Evolutionary conservation across 2,113 vertebrate genomes (phyloP), one percentile per base, ranked within the genome.

Genomic region (Atherinomorus stipes): DNA sequence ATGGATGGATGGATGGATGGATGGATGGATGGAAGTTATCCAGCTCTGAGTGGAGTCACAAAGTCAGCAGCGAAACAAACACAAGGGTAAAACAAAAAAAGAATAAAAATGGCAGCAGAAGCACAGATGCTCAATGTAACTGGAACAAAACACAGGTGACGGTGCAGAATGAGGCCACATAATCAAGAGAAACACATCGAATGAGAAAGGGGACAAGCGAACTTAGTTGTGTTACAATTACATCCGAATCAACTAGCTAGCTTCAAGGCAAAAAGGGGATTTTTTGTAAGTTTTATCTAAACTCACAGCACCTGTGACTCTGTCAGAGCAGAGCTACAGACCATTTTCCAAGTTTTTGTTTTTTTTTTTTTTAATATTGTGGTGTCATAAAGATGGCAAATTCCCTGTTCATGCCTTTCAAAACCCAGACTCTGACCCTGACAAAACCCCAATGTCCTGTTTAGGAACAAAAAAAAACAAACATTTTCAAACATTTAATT

Each of bases 381-480:
- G 52, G 56, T 63, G 57, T 34, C 64, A 16, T 51, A 58, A 40
- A 80, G 67, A 77, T 68, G 64, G 56, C 0, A 5, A 72, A 42
- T 64, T 54, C 3, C 13, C 60, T 72, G 42, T 49, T 47, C 53
- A 19, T 72, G 56, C 42, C 37, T 53, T 68, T 64, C 58, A 52
- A 71, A 64, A 76, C 47, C 47, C 26, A 40, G 40, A 64, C 58
- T n/a, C n/a, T n/a, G n/a, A n/a, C n/a, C n/a, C n/a, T n/a, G n/a
- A n/a, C n/a, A n/a, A n/a, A n/a, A n/a, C n/a, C n/a, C n/a, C n/a
- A n/a, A n/a, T n/a, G n/a, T n/a, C n/a, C n/a, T n/a, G n/a, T n/a
- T n/a, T 34, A 34, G 1, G 31, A 7, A 7, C 1, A 34, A 34
- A 34, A 34, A 34, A 5, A 9, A 8, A 34, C 5, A 7, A 7